Conservation (phyloP, 2,888 invertebrate species). For the Melinaea marsaeus region DNA sequence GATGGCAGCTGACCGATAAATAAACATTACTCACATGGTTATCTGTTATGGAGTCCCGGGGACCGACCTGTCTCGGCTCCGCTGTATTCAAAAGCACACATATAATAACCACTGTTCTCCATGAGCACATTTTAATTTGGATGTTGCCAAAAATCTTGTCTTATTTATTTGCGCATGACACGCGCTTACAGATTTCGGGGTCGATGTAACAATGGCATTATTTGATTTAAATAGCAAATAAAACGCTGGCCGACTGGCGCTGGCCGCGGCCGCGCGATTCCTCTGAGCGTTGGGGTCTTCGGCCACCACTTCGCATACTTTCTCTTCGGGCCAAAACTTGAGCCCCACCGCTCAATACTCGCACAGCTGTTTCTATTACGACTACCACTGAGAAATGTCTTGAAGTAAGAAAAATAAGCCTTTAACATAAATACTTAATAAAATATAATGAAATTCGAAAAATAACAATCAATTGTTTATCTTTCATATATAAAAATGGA, state of each 20-base stretch:
- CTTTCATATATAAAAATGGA: too few relatives aligned
- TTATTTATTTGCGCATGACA: constrained; percentile 71
- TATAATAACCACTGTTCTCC: constrained; percentile 66
- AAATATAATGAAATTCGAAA: too few relatives aligned
- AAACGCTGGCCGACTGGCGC: constrained; percentile 68
- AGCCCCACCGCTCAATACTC: constrained; percentile 40
- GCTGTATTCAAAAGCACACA: constrained; percentile 52
- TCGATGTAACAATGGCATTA: constrained; percentile 63
- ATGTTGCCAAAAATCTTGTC: constrained; percentile 44
- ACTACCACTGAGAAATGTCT: constrained; percentile 15
- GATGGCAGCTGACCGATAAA: constrained; percentile 45
- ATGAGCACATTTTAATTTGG: constrained; percentile 69
- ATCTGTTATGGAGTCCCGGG: constrained; percentile 45
- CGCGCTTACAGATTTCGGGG: constrained; percentile 62
- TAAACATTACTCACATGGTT: constrained; percentile 60
- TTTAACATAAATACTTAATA: constrained; percentile 2
- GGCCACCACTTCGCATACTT: constrained; percentile 70
- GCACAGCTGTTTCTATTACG: constrained; percentile 27
- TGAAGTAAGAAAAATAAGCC: background rate
- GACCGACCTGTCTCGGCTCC: constrained; percentile 54
- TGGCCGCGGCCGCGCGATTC: constrained; percentile 71
- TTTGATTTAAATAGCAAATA: constrained; percentile 73
- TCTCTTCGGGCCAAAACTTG: constrained; percentile 65
- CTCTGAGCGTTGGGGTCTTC: constrained; percentile 58
- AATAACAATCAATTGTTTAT: too few relatives aligned